Evolutionary conservation across 2,888 invertebrate species (phyloP), one percentile per base, ranked within the genome.

Genomic region (Tortricodes alternella): DNA sequence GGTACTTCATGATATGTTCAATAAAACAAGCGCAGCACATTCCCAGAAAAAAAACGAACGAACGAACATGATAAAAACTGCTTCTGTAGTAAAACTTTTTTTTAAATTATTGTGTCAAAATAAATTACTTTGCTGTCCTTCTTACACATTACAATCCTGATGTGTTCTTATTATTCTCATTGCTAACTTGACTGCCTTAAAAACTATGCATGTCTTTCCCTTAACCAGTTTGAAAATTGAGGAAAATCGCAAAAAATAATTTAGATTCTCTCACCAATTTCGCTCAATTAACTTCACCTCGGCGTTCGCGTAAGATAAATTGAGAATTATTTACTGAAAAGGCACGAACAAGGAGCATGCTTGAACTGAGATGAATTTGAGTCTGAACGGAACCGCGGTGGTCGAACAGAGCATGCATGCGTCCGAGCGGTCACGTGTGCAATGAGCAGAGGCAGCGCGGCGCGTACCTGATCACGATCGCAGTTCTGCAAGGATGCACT

Each of bases 1-100:
- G n/a, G n/a, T 83, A 78, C 77, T 76, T 78, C 74, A 76, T 77
- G 84, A 84, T 83, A 87, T 79, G 71, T 85, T 75, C 73, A 80
- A 70, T 73, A 66, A 76, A 76, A 83, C 78, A 75, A 80, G 80
- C 74, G 72, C 71, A 77, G 70, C 73, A 70, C 68, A 76, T 69
- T 79, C 73, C 61, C 52, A 29, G 21, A 49, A 53, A 48, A 27
- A 7, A 5, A 6, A 11, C 18, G n/a, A 16, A 41, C 15, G 27
- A n/a, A 50, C 8, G 38, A 5, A 46, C 19, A 6, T 39, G 21
- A 32, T n/a, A n/a, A n/a, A n/a, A n/a, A n/a, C n/a, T n/a, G n/a
- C n/a, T n/a, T n/a, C n/a, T n/a, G n/a, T n/a, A n/a, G n/a, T n/a
- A n/a, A n/a, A n/a, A n/a, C n/a, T n/a, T n/a, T n/a, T n/a, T n/a